Percentiles rank a stretch among this genome's conserved stretches.
phyloP scores from a whole-genome alignment of 2,113 vertebrate species.

The Elgaria multicarinata region DNA sequence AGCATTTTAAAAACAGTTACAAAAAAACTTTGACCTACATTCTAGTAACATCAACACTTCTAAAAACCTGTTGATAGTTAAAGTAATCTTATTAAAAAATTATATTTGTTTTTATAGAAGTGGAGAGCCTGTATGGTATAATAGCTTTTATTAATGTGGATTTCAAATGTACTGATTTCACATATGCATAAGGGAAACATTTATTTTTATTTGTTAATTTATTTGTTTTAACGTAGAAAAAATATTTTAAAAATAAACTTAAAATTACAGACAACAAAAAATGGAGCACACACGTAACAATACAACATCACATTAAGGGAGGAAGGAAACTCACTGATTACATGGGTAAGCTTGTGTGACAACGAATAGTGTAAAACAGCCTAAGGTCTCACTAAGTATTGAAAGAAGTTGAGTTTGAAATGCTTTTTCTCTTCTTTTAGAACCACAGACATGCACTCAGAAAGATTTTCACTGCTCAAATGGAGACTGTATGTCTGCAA shows the following conservation, averaged over 20 bases:
- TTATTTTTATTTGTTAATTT: too few relatives aligned
- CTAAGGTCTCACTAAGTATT: neutral
- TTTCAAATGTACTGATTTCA: neutral
- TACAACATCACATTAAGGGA: neutral
- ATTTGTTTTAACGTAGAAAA: neutral
- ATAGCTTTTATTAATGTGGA: neutral
- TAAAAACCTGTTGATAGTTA: neutral
- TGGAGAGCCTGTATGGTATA: neutral
- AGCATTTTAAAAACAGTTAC: neutral
- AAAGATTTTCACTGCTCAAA: conserved; percentile 95
- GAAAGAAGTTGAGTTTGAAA: neutral
- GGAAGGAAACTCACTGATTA: neutral
- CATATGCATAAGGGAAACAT: neutral
- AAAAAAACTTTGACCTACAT: neutral
- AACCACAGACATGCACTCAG: conserved; percentile 92
- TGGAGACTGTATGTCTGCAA: conserved; percentile 94
- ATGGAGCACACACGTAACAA: neutral
- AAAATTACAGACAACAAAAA: neutral
- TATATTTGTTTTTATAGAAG: too few relatives aligned
- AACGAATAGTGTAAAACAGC: neutral
- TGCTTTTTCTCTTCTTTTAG: conserved; percentile 72
- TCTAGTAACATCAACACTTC: neutral
- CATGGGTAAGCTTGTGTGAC: neutral
- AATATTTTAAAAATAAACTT: neutral
- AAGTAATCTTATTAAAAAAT: neutral